Conservation (phyloP, 2,113 vertebrate species). For the Festucalex cinctus region DNA sequence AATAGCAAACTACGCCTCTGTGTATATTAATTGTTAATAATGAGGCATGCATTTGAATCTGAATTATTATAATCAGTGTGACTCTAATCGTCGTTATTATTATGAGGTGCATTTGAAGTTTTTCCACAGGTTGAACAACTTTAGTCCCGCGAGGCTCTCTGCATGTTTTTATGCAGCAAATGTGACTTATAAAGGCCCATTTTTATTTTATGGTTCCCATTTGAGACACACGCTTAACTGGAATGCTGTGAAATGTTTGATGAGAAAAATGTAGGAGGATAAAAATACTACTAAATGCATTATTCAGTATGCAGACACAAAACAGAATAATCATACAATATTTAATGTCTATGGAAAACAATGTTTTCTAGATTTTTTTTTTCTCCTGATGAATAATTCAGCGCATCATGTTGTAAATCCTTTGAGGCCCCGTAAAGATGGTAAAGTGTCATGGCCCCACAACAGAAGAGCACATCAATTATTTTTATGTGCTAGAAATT, state of each 20-base stretch:
- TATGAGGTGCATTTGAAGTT: too few species aligned
- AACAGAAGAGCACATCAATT: background rate
- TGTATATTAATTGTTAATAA: too few species aligned
- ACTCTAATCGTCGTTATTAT: too few species aligned
- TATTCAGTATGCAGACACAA: slow-evolving; percentile 12
- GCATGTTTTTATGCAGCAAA: background rate
- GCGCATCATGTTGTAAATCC: slow-evolving; percentile 17
- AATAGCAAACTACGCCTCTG: too few species aligned
- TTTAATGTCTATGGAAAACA: slow-evolving; percentile 18
- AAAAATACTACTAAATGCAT: background rate
- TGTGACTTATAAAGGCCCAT: background rate
- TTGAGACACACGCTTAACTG: background rate
- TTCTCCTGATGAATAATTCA: slow-evolving; percentile 49
- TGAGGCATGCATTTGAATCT: too few species aligned
- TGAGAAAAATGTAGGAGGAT: background rate
- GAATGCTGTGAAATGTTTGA: background rate
- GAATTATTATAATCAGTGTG: too few species aligned
- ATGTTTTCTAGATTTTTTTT: slow-evolving; percentile 16
- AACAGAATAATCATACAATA: slow-evolving; percentile 24
- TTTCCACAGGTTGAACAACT: background rate
- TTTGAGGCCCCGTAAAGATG: background rate
- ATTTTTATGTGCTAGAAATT: background rate
- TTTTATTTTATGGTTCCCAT: background rate
- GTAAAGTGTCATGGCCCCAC: background rate
- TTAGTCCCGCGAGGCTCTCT: background rate